phyloP scores from a whole-genome alignment of 2,113 vertebrate genomes.

The Taurulus bubalis region DNA sequence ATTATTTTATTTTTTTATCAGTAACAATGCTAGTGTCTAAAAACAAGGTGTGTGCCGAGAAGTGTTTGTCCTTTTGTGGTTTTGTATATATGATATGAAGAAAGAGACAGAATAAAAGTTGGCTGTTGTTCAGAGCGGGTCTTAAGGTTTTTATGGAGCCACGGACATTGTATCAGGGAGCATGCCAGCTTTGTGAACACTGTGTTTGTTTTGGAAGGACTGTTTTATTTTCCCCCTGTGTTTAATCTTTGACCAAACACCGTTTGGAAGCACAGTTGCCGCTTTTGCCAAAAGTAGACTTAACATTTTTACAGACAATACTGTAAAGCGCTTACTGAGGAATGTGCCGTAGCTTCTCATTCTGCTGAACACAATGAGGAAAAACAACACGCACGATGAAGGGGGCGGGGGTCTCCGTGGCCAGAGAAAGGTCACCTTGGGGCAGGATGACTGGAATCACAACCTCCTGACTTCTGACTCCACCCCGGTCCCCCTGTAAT shows the following conservation, averaged over 20 bases:
- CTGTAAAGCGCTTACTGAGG: not conserved
- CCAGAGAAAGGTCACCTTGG: slow-evolving; percentile 4
- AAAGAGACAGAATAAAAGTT: not conserved
- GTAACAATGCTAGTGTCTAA: not conserved
- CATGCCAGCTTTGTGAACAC: not conserved
- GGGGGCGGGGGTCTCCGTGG: not conserved
- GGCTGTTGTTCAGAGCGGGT: not conserved
- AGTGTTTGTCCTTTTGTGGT: not conserved
- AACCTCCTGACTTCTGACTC: slow-evolving; percentile 26
- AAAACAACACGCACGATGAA: slow-evolving; percentile 4
- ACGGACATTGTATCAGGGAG: slow-evolving; percentile 15
- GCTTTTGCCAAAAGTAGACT: not conserved
- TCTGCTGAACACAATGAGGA: slow-evolving; percentile 8
- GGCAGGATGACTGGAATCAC: not conserved
- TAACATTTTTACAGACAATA: not conserved
- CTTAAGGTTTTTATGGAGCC: too few relatives aligned
- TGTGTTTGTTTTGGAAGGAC: slow-evolving; percentile 42
- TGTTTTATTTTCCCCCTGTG: not conserved
- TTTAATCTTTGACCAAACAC: slow-evolving; percentile 33
- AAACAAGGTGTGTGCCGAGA: not conserved
- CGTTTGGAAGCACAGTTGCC: not conserved
- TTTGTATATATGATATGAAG: not conserved
- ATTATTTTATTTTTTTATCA: too few relatives aligned
- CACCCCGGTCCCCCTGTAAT: not conserved
- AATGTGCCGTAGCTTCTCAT: slow-evolving; percentile 35